These are phyloP conservation scores for Strigamia maritima DNA, from an alignment of 2,888 invertebrate genomes.

Conservation along the genomic window DNA sequence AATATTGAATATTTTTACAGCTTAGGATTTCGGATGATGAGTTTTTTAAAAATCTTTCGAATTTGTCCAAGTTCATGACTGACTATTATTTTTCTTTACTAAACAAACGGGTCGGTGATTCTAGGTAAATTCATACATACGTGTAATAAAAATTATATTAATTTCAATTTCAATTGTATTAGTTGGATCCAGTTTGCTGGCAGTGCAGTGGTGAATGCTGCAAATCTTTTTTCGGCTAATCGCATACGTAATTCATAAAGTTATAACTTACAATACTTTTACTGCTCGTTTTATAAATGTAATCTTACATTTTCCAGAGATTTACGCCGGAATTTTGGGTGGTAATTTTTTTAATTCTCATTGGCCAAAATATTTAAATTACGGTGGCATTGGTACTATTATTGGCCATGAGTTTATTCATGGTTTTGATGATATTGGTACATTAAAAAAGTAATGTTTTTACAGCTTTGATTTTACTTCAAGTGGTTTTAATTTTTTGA, in stretches of 20 bases:
- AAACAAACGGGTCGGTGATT: not conserved
- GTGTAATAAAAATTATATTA: not conserved
- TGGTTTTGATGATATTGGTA: not conserved
- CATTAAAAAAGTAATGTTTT: too few relatives aligned
- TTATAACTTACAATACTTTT: not conserved
- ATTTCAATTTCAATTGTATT: not conserved
- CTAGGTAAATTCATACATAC: not conserved
- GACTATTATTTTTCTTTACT: not conserved
- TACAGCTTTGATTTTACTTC: too few relatives aligned
- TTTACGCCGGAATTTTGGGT: not conserved
- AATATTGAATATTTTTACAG: not conserved
- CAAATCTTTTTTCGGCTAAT: not conserved
- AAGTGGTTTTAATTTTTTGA: too few relatives aligned
- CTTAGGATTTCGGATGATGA: not conserved
- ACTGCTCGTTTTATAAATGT: not conserved
- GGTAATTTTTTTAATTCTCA: not conserved
- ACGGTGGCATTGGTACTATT: not conserved
- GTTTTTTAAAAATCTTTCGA: not conserved
- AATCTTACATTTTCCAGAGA: not conserved
- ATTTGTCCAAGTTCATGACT: not conserved
- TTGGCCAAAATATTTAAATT: slow-evolving; percentile 9
- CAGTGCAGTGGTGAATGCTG: not conserved
- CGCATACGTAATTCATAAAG: not conserved
- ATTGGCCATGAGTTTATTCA: not conserved
- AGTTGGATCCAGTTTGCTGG: not conserved